Evolutionary conservation across 2,888 invertebrate species (phyloP), one percentile per base, ranked within the genome.

Genomic region (Teinopalpus imperialis): DNA sequence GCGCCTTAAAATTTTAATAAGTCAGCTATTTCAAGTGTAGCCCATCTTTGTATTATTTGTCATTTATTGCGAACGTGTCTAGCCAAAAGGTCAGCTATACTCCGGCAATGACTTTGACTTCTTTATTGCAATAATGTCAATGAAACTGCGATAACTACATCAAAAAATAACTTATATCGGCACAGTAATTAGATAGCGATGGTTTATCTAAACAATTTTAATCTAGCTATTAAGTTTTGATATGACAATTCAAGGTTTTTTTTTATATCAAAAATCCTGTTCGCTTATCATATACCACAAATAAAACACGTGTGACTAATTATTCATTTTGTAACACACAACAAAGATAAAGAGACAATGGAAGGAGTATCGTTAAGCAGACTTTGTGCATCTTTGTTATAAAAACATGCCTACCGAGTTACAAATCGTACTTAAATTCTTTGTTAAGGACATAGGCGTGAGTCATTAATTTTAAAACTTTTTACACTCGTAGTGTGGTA

Each of bases 271-370:
- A 8, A 45, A 50, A 60, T 60, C 61, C 61, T 60, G 57, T 51
- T 59, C 46, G 24, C 40, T 30, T 29, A 24, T 24, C 10, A 39
- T 47, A 42, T 32, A 27, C 14, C 13, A 24, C 13, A 23, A 23
- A 35, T 29, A 30, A 29, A 14, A 41, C 20, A 39, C 7, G 7
- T 45, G 35, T 30, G 24, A 48, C 23, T 37, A 34, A 36, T 43
- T 44, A 35, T 16, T n/a, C 14, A 52, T 59, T 59, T 63, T 49
- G 56, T 61, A 63, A 64, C 53, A 44, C 53, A 49, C 45, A 53
- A 53, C 43, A 49, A 48, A 48, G 56, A 61, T 61, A 55, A 59
- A 51, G 43, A 52, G 43, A 59, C 56, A 62, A 61, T 56, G 52
- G 48, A 48, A 48, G 30, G 45, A 49, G 40, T 27, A 30, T 35